Evolutionary conservation across 2,888 invertebrate species (phyloP).

Genomic region (Drosophila testacea): DNA sequence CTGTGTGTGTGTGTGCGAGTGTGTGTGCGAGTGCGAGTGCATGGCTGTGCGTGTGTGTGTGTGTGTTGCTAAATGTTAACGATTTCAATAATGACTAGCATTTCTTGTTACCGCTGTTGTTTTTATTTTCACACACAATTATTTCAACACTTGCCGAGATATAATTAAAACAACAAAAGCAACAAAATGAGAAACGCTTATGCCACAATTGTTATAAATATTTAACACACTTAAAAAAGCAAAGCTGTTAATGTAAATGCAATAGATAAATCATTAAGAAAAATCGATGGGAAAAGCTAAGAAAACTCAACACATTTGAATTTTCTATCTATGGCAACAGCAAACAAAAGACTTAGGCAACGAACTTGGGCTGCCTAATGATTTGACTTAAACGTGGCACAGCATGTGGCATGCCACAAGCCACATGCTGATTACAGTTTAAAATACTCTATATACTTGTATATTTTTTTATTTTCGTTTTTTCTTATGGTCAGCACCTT

Average conservation of each 20-base stretch:
- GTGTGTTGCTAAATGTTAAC: conserved; percentile 24
- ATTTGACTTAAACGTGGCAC: conserved; percentile 16
- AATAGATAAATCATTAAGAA: not conserved
- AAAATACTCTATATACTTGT: not conserved
- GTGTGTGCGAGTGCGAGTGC: not conserved
- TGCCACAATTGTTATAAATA: conserved; percentile 35
- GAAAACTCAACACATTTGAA: not conserved
- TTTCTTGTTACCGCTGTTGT: conserved; percentile 3
- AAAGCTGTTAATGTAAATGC: conserved; percentile 13
- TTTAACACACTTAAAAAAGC: conserved; percentile 32
- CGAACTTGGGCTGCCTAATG: conserved; percentile 57
- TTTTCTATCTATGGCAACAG: no score
- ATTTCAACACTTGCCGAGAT: conserved; percentile 34
- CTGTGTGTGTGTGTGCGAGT: not conserved
- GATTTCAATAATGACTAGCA: conserved; percentile 26
- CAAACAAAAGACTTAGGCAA: conserved; percentile 78
- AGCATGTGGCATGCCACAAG: conserved; percentile 52
- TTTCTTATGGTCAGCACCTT: conserved; percentile 9
- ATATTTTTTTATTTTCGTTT: not conserved
- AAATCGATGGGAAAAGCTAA: not conserved
- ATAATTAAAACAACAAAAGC: conserved; percentile 2
- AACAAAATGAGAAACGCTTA: not conserved
- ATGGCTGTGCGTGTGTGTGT: not conserved
- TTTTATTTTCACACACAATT: conserved; percentile 45
- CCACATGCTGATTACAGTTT: conserved; percentile 36